These are phyloP conservation scores for Lagorchestes hirsutus DNA, from an alignment of 2,797 vertebrate genomes.

Conservation along the genomic window DNA sequence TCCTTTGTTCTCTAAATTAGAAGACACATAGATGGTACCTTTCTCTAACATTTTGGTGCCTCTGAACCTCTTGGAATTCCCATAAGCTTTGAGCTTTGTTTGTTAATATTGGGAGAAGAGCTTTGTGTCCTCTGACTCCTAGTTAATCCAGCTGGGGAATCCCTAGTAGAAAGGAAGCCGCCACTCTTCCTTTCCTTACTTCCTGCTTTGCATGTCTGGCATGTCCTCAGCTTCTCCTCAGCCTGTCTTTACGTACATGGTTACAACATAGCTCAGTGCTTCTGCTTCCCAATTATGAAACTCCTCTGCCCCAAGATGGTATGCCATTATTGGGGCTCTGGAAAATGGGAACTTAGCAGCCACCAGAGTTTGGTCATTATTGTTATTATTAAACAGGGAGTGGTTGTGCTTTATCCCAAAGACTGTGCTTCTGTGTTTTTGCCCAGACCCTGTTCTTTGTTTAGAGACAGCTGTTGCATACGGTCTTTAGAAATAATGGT, in stretches of 20 bases:
- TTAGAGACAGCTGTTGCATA: constrained; percentile 36
- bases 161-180: constrained; percentile 74
- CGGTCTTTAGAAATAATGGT: constrained; percentile 40
- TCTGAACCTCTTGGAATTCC: constrained; percentile 26
- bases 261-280: constrained; percentile 70
- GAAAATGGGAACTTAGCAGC: neutral
- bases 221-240: constrained; percentile 45
- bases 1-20: constrained; percentile 31
- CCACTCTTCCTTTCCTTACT: constrained; percentile 69
- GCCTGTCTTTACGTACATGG: constrained; percentile 56
- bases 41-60: neutral
- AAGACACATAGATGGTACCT: neutral
- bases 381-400: neutral
- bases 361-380: neutral
- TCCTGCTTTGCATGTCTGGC: constrained; percentile 68
- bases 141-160: constrained; percentile 73
- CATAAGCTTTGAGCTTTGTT: constrained; percentile 11
- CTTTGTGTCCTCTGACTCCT: constrained; percentile 62
- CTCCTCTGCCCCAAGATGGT: neutral
- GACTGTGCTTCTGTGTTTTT: constrained; percentile 1
- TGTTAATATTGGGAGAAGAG: constrained; percentile 46
- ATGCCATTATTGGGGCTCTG: neutral
- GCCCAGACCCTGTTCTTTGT: constrained; percentile 18
- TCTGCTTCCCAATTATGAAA: constrained; percentile 67
- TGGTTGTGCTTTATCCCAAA: constrained; percentile 15